Conservation (phyloP, 1,140 invertebrate species). For the Solenopsis invicta region DNA sequence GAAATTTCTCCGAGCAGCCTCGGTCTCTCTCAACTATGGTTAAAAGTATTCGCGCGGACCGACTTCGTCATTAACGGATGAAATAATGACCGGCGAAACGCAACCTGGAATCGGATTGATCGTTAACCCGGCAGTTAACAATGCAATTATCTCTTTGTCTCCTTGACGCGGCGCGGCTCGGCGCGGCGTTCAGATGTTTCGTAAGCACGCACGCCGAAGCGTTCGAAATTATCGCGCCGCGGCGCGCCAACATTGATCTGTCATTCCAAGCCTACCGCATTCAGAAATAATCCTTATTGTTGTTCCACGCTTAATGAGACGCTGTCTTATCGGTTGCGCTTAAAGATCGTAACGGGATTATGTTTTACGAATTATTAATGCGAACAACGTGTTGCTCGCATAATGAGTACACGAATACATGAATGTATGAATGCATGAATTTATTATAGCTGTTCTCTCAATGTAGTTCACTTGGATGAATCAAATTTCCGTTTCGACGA, state of each 20-base stretch:
- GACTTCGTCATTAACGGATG: conserved; percentile 20
- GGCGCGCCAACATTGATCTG: not conserved
- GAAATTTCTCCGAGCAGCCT: conserved; percentile 5
- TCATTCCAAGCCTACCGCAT: not conserved
- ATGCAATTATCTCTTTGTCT: conserved; percentile 30
- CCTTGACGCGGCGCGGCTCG: not conserved
- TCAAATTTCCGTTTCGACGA: conserved; percentile 5
- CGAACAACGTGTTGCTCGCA: not conserved
- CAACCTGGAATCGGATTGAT: not conserved
- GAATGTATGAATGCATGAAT: conserved; percentile 15
- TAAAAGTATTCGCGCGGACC: not conserved
- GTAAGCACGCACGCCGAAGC: not conserved
- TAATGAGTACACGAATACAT: conserved; percentile 30
- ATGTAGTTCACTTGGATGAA: conserved; percentile 5
- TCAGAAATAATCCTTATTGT: not conserved
- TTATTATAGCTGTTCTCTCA: conserved; percentile 30
- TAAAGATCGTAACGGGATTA: conserved; percentile 12
- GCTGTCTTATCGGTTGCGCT: conserved; percentile 1
- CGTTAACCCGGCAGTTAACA: conserved; percentile 16
- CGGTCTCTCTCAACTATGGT: no score
- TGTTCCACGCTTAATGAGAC: not conserved
- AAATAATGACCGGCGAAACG: conserved; percentile 3
- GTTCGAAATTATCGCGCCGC: conserved; percentile 6
- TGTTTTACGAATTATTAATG: conserved; percentile 21
- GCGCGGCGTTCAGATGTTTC: conserved; percentile 26